Base-by-base conservation (phyloP, 2,888 invertebrate species). In the Apotomis turbidana region DNA sequence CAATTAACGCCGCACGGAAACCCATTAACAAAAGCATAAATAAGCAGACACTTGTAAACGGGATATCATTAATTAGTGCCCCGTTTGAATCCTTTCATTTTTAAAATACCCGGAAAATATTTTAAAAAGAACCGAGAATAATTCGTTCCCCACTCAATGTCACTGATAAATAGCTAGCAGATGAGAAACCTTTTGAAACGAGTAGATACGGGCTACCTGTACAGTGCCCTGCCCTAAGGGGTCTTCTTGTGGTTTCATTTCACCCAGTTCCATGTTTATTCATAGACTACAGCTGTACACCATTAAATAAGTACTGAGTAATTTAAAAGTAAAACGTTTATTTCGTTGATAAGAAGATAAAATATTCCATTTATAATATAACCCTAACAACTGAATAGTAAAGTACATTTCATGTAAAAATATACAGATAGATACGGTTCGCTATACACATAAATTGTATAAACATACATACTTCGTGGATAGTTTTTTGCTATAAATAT, bases 111-210 rank as follows among this genome's bases (percentile, higher is more conserved):
- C 75, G 68, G 74, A 72, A 74, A 77, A 74, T 77, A 74, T 75
- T 78, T 67, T 73, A 74, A 77, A 68, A 76, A 79, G 74, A 79
- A 59, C 54, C 76, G 76, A 78, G 76, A 74, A 75, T 74, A 75
- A 71, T 75, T 74, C 74, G 76, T 73, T 73, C 75, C 76, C 73
- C 71, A 74, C 75, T 76, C 76, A 71, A 74, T 78, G 79, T 79
- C 80, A 80, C 80, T 80, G 78, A 81, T 80, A 78, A 81, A 81
- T 78, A 78, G 78, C 78, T 73, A 75, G 74, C 76, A 75, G 71
- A 72, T 74, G 77, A 79, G 73, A 75, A 70, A 66, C 74, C 71
- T 75, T 76, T 74, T 74, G 68, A 75, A 75, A 70, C 52, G 64
- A 72, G 73, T 70, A 74, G 73, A 63, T 60, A 71, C 49, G 44